Base-by-base conservation (phyloP, 1,140 invertebrate genomes). In the Lanistes nyassanus region DNA sequence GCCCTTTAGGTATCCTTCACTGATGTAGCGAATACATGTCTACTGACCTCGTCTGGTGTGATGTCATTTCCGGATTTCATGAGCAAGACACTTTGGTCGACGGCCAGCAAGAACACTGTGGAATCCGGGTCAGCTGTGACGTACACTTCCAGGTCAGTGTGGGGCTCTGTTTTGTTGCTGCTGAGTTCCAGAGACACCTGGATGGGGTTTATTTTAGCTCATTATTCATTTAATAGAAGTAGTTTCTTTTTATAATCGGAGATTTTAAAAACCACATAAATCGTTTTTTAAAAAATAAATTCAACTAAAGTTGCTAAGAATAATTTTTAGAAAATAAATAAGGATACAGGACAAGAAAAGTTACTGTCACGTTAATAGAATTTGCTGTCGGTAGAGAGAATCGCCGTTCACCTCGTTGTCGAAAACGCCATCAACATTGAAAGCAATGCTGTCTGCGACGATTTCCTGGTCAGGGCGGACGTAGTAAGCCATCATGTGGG, bases 21-120 rank as follows among this genome's bases (percentile, higher is more conserved):
- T 23, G n/a, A 21, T 21, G 3, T 13, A n/a, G n/a, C n/a, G n/a
- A n/a, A n/a, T n/a, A n/a, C n/a, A n/a, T n/a, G n/a, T n/a, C 60
- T 39, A 80, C 80, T 78, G 81, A 85, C 90, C 90, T 92, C 86
- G 55, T 89, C 86, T 77, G 89, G 83, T 55, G 91, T 91, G 65
- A 93, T 90, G 82, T 93, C 92, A 87, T 93, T 93, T 76, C 92
- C 92, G 66, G 89, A 86, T 83, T 93, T 93, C 6, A 98, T 87
- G 0, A 94, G 84, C 1, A 94, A 85, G 0, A 96, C 93, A 89
- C 95, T 95, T 86, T 97, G 95, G 90, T 98, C 97, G 19, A 98
- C 93, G 4, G 95, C 95, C 83, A 97, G 91, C n/a, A 98, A 85
- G 69, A 94, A 95, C 75, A 98, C 93, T 82, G 94, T 94, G 2